Conservation (phyloP, 2,888 invertebrate species). For the Xylophagus ater region DNA sequence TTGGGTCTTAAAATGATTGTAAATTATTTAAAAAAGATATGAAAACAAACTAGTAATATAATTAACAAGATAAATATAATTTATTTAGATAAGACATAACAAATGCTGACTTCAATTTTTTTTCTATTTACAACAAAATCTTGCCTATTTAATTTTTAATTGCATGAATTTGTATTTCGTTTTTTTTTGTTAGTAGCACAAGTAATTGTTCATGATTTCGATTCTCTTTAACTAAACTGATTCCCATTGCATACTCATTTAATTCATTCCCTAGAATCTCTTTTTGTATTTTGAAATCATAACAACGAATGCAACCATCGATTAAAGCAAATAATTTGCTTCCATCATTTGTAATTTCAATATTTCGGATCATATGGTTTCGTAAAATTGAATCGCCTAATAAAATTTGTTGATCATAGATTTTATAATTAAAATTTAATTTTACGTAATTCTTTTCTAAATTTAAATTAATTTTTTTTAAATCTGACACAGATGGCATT, state of each 20-base stretch:
- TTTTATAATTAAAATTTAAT: constrained; percentile 22
- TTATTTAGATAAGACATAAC: too few species aligned
- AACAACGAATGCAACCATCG: constrained; percentile 28
- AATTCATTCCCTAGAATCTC: constrained; percentile 2
- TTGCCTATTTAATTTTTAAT: constrained; percentile 5
- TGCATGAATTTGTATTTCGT: constrained; percentile 12
- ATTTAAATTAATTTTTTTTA: too few species aligned
- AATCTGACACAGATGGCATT: too few species aligned
- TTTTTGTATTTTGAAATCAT: constrained; percentile 24
- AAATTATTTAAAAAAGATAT: too few species aligned
- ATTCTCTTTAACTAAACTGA: constrained; percentile 12
- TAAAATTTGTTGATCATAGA: constrained; percentile 33
- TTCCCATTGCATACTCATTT: constrained; percentile 2
- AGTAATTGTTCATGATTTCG: constrained; percentile 10
- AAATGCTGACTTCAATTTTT: too few species aligned
- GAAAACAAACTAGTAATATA: too few species aligned
- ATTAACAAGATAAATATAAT: too few species aligned
- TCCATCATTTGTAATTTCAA: constrained; percentile 32
- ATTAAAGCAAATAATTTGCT: constrained; percentile 31
- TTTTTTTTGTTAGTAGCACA: constrained; percentile 10
- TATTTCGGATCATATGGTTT: constrained; percentile 29
- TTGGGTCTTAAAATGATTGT: too few species aligned
- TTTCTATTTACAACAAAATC: too few species aligned
- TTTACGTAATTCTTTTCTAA: too few species aligned
- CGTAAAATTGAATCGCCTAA: constrained; percentile 31